Conservation (phyloP, 2,888 invertebrate species). For the Cosmopolites sordidus region DNA sequence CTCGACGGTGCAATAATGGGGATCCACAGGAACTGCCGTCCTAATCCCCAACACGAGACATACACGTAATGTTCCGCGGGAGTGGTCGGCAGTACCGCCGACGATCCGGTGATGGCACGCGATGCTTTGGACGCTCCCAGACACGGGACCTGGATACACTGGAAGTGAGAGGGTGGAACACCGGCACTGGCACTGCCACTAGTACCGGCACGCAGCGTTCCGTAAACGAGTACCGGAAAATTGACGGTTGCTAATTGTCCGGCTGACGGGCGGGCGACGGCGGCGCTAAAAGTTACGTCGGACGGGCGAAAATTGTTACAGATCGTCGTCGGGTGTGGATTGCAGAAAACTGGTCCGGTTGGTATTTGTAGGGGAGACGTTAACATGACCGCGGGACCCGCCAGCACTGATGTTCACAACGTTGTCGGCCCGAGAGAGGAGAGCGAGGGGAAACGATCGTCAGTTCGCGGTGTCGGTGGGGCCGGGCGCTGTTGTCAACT, state of each 20-base stretch:
- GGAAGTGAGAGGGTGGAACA: conserved; percentile 18
- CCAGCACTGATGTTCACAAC: conserved; percentile 47
- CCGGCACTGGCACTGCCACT: conserved; percentile 9
- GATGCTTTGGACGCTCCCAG: conserved; percentile 11
- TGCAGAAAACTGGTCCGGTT: conserved; percentile 25
- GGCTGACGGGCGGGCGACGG: conserved; percentile 12
- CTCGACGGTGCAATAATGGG: conserved; percentile 15
- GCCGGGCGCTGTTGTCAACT: conserved; percentile 25
- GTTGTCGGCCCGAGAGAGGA: conserved; percentile 15
- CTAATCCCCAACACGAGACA: conserved; percentile 11
- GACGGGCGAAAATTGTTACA: conserved; percentile 15
- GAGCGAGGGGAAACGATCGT: conserved; percentile 19
- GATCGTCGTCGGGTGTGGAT: conserved; percentile 20
- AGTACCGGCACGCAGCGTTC: conserved; percentile 14
- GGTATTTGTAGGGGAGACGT: conserved; percentile 46
- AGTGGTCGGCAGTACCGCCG: too few relatives aligned
- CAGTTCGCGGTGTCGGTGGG: conserved; percentile 22
- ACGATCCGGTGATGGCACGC: not conserved
- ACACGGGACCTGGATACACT: conserved; percentile 15
- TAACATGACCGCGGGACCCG: conserved; percentile 51
- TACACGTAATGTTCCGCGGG: not conserved
- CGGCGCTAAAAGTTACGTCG: conserved; percentile 11
- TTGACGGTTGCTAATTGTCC: conserved; percentile 14
- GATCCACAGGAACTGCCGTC: conserved; percentile 19
- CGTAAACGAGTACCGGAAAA: conserved; percentile 23